phyloP scores from a whole-genome alignment of 2,113 vertebrate species.

The Balaenoptera acutorostrata region DNA sequence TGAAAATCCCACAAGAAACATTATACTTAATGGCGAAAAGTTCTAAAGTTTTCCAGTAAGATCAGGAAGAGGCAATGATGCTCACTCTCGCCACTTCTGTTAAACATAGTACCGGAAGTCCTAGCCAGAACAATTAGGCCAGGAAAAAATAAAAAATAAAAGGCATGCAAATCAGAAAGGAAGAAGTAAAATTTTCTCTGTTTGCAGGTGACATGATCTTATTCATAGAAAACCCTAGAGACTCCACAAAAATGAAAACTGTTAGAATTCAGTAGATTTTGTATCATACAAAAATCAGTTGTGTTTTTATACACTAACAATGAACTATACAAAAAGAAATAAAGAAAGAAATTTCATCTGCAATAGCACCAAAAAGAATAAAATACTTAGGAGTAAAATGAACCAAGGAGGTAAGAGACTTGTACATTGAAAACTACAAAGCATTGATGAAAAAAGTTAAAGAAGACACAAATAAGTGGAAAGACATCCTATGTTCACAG shows the following conservation, averaged over 20 bases:
- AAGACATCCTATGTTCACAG: not conserved
- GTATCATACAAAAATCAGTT: not conserved
- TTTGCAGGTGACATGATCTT: too few relatives aligned
- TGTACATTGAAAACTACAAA: not conserved
- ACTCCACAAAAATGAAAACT: too few relatives aligned
- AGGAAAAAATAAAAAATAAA: not conserved
- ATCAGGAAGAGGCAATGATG: not conserved
- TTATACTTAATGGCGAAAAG: not conserved
- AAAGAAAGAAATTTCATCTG: not conserved
- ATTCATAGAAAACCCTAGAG: too few relatives aligned
- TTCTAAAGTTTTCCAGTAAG: not conserved
- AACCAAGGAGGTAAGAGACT: not conserved
- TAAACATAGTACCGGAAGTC: not conserved
- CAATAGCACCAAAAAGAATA: not conserved
- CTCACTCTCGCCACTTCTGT: not conserved
- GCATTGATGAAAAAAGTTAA: not conserved
- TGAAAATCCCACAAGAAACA: not conserved
- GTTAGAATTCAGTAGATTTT: too few relatives aligned
- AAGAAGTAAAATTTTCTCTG: not conserved
- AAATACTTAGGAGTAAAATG: not conserved
- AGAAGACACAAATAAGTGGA: not conserved
- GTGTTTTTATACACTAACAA: not conserved
- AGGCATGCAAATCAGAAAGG: not conserved
- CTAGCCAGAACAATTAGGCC: not conserved
- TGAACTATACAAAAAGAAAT: not conserved